phyloP scores from a whole-genome alignment of 2,113 vertebrate species.

The Xerus inauris region DNA sequence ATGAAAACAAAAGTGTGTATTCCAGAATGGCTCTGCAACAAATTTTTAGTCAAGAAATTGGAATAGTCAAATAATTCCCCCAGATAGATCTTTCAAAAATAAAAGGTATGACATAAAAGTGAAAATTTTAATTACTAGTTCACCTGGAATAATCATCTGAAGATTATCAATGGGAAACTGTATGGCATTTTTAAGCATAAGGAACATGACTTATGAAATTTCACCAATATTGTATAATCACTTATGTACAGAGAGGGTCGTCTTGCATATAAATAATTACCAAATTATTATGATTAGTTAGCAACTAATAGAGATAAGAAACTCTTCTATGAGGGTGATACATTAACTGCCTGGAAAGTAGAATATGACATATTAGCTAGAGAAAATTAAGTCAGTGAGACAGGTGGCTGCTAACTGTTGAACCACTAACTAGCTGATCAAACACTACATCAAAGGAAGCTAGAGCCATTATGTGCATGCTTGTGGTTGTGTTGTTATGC shows the following conservation, averaged over 20 bases:
- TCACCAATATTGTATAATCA: not conserved
- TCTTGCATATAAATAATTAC: not conserved
- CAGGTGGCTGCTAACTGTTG: not conserved
- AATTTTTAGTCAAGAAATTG: not conserved
- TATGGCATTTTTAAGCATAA: conserved; percentile 1
- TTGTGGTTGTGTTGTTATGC: not conserved
- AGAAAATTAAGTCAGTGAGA: not conserved
- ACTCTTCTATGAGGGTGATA: not conserved
- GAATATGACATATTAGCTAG: not conserved
- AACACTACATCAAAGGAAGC: not conserved
- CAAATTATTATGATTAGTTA: conserved; percentile 9
- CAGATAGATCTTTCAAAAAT: conserved; percentile 29
- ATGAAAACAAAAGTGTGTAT: not conserved
- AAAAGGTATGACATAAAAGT: conserved; percentile 30
- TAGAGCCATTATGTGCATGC: not conserved
- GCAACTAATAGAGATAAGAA: not conserved
- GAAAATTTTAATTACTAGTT: not conserved
- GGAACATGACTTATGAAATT: not conserved
- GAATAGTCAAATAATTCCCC: not conserved
- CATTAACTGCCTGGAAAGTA: not conserved
- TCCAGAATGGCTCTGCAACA: not conserved
- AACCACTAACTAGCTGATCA: not conserved
- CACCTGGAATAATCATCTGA: not conserved
- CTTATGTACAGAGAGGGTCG: not conserved
- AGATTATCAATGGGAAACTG: not conserved